Conservation (phyloP, 2,888 invertebrate genomes). For the Coremacera marginata region DNA sequence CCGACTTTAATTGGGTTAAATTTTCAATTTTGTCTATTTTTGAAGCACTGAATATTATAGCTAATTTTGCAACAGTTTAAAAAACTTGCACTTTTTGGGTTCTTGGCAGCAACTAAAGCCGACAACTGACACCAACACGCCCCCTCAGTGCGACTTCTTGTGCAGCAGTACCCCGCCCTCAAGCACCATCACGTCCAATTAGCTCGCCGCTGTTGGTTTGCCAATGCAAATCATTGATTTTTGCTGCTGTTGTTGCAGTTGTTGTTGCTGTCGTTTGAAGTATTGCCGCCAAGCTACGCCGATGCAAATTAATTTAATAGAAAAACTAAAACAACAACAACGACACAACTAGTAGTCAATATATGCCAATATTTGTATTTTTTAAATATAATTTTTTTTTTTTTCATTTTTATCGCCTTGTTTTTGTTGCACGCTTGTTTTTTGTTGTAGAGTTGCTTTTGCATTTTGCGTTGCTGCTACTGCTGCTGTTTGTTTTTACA, state of each 20-base stretch:
- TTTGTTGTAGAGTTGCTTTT: neutral
- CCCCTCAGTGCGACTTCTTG: too few species aligned
- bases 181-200: neutral
- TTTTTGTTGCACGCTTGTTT: neutral
- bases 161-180: too few species aligned
- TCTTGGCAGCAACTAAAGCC: too few species aligned
- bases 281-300: slow-evolving; percentile 41
- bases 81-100: neutral
- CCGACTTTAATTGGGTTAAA: neutral
- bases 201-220: slow-evolving; percentile 13
- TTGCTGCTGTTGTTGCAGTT: slow-evolving; percentile 28
- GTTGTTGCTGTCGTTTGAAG: slow-evolving; percentile 33
- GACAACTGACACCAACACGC: too few species aligned
- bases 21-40: neutral
- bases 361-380: neutral
- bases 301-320: slow-evolving; percentile 33
- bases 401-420: too few species aligned
- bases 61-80: neutral
- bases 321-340: slow-evolving; percentile 7
- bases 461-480: neutral
- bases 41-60: neutral
- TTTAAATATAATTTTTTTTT: neutral
- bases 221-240: slow-evolving; percentile 26
- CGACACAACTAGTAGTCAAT: neutral
- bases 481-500: neutral